A percentile compares a stretch with the other conserved stretches of the same genome.
These are phyloP conservation scores for Heterohyrax brucei DNA, from an alignment of 2,797 vertebrate species.

Conservation along the genomic window DNA sequence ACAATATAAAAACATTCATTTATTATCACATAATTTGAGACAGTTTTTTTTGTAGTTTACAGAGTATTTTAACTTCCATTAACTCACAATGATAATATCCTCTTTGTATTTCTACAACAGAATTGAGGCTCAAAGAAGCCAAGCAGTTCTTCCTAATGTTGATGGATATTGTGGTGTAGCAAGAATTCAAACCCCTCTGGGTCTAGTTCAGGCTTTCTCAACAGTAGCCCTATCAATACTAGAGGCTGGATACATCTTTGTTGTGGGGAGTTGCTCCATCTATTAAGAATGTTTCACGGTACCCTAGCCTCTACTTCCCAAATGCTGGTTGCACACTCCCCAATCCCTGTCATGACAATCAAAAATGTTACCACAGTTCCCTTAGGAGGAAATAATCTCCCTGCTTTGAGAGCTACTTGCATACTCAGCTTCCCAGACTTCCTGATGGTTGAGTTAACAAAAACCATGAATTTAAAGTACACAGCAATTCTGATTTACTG, in stretches of 20 bases:
- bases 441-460: background rate
- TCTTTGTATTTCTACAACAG: background rate
- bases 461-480: background rate
- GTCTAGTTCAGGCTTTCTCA: background rate
- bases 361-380: background rate
- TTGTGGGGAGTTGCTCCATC: accelerated
- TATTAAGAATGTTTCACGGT: background rate
- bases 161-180: background rate
- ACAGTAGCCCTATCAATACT: background rate
- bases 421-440: background rate
- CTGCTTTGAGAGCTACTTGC: background rate
- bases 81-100: background rate
- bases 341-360: background rate
- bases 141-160: background rate
- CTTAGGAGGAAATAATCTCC: background rate
- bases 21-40: background rate
- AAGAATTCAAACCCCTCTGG: background rate
- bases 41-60: background rate
- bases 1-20: background rate
- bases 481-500: background rate
- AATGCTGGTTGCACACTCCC: background rate
- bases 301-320: background rate
- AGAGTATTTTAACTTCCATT: background rate
- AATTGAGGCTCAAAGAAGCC: background rate
- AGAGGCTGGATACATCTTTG: background rate